Evolutionary conservation across 2,113 vertebrate genomes (phyloP), one percentile per base, ranked within the genome.

Genomic region (Hirundichthys speculiger): DNA sequence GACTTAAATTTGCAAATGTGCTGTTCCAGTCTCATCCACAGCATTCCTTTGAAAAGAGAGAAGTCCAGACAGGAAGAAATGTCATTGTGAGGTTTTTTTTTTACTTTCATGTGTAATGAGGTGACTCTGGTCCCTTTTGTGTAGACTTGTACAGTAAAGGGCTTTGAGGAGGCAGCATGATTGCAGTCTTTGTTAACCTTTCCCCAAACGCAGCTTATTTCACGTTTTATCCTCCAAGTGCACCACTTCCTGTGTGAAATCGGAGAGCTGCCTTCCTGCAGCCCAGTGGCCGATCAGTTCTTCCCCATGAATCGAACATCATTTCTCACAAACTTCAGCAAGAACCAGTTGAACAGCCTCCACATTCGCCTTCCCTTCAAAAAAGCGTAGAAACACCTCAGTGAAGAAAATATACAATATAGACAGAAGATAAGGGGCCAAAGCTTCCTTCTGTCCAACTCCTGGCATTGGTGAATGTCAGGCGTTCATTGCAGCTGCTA

Each of bases 81-180:
- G 42, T 30, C 10, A 24, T 4, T 13, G 10, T n/a, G n/a, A n/a
- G n/a, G n/a, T n/a, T n/a, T n/a, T n/a, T n/a, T n/a, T n/a, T n/a
- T n/a, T n/a, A n/a, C n/a, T 59, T 66, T 27, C 3, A 56, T 73
- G 50, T 69, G 49, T 71, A 27, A 69, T n/a, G 71, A 73, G 64
- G 82, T 54, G 11, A 19, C 24, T 53, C 41, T 3, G 58, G 51
- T 34, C 73, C 13, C 48, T 69, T 2, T 27, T 70, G 50, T 21
- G 10, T 34, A 34, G 56, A 49, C 51, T 48, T 16, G 21, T 49
- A 46, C 46, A 67, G 70, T 71, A 62, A 76, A 79, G 49, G 16
- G 56, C 60, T 74, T 68, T 59, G 47, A 67, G 52, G 69, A 85
- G 79, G 55, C 47, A 67, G 34, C 65, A 39, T 86, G 74, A 85